phyloP scores from a whole-genome alignment of 2,888 invertebrate genomes.

The Lordiphosa andalusiaca region DNA sequence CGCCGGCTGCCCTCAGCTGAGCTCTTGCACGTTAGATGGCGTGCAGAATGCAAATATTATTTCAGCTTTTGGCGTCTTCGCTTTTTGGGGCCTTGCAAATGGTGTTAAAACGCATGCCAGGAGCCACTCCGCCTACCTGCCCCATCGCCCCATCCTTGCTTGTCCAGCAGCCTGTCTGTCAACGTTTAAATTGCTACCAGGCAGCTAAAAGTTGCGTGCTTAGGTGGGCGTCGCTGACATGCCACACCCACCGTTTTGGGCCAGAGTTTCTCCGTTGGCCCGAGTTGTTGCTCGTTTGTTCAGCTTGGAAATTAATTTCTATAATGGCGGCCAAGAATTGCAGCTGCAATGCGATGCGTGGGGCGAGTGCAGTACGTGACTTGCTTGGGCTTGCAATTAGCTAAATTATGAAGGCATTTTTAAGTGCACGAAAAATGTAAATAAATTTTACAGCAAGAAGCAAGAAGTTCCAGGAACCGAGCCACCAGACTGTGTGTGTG shows the following conservation, averaged over 20 bases:
- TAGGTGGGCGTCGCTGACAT: conserved; percentile 73
- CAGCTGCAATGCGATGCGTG: conserved; percentile 49
- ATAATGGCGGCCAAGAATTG: conserved; percentile 72
- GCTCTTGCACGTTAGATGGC: conserved; percentile 66
- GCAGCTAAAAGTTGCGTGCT: conserved; percentile 69
- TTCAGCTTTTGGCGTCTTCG: conserved; percentile 64
- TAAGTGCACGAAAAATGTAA: conserved; percentile 64
- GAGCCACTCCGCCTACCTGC: neutral
- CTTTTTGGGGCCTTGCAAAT: conserved; percentile 51
- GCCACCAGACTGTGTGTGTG: conserved; percentile 54
- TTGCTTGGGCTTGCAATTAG: conserved; percentile 71
- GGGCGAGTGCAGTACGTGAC: conserved; percentile 51
- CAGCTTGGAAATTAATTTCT: conserved; percentile 73
- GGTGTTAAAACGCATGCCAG: conserved; percentile 75
- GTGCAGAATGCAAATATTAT: conserved; percentile 76
- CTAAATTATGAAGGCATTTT: conserved; percentile 64
- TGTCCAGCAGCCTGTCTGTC: conserved; percentile 65
- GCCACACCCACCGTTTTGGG: conserved; percentile 58
- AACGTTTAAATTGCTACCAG: conserved; percentile 68
- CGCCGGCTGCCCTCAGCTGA: conserved; percentile 35
- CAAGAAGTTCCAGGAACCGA: conserved; percentile 21
- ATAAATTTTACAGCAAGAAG: conserved; percentile 36
- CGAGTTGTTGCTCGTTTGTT: conserved; percentile 75
- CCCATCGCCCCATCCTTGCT: conserved; percentile 3
- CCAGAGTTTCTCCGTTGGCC: conserved; percentile 16